Evolutionary conservation across 2,797 vertebrate genomes (phyloP).

Genomic region (Remorina albescens): DNA sequence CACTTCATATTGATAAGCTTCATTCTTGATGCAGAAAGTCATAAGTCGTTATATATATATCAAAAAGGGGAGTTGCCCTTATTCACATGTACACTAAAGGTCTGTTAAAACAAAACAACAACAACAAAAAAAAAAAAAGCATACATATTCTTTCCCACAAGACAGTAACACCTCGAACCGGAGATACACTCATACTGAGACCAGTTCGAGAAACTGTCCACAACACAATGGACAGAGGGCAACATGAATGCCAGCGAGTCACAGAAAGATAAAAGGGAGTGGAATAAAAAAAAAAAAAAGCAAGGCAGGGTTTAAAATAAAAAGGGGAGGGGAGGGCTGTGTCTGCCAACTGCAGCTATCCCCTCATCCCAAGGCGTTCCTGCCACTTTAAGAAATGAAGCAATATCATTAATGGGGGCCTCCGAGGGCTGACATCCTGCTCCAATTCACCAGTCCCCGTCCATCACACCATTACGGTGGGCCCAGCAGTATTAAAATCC

Average conservation of each 20-base stretch:
- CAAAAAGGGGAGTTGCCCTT: neutral
- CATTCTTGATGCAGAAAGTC: neutral
- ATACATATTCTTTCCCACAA: neutral
- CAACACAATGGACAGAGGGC: conserved; percentile 11
- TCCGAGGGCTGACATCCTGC: conserved; percentile 84
- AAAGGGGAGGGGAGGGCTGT: conserved; percentile 36
- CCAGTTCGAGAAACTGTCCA: too few relatives aligned
- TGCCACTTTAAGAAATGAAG: conserved; percentile 89
- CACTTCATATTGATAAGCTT: conserved; percentile 21
- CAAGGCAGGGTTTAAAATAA: neutral
- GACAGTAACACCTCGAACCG: too few relatives aligned
- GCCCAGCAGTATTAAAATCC: conserved; percentile 86
- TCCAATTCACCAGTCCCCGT: conserved; percentile 85
- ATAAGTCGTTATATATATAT: neutral
- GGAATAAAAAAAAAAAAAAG: conserved; percentile 18
- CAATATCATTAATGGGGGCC: conserved; percentile 87
- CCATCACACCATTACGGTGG: conserved; percentile 84
- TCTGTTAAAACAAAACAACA: conserved; percentile 24
- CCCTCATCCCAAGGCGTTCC: conserved; percentile 78
- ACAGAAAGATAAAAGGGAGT: conserved; percentile 43
- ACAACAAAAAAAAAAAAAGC: too few relatives aligned
- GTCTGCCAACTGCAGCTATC: conserved; percentile 68
- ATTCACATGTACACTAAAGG: neutral
- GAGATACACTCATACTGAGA: too few relatives aligned
- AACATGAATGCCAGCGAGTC: conserved; percentile 26